These are phyloP conservation scores for Bambusicola thoracicus DNA, from an alignment of 2,113 vertebrate genomes.

Conservation along the genomic window DNA sequence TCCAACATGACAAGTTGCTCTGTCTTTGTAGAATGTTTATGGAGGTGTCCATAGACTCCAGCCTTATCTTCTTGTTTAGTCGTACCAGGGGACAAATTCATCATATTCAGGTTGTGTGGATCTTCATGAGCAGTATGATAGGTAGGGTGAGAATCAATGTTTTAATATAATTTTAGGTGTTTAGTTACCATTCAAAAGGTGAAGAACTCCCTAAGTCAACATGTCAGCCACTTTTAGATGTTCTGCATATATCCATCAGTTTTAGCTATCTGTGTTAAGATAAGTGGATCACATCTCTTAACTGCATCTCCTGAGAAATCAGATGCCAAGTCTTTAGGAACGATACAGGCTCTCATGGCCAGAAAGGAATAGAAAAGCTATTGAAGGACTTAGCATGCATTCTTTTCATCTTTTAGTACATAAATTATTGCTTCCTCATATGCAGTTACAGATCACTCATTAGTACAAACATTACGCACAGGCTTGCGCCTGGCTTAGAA, in stretches of 20 bases:
- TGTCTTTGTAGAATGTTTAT: neutral
- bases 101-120: fast-evolving
- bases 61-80: neutral
- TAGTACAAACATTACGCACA: neutral
- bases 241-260: neutral
- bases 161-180: neutral
- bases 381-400: neutral
- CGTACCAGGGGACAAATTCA: neutral
- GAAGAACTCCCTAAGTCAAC: neutral
- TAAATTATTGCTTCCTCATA: neutral
- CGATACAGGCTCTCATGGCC: neutral
- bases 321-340: neutral
- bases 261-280: neutral
- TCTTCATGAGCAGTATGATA: neutral
- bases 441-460: neutral
- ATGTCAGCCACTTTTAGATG: neutral
- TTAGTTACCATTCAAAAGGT: neutral
- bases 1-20: fast-evolving
- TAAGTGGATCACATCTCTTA: neutral
- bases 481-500: neutral
- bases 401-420: neutral
- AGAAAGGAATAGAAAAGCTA: neutral
- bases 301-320: neutral
- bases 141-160: neutral
- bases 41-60: neutral